phyloP scores from a whole-genome alignment of 2,888 invertebrate species.

The Spatulosminthurus flaviceps region DNA sequence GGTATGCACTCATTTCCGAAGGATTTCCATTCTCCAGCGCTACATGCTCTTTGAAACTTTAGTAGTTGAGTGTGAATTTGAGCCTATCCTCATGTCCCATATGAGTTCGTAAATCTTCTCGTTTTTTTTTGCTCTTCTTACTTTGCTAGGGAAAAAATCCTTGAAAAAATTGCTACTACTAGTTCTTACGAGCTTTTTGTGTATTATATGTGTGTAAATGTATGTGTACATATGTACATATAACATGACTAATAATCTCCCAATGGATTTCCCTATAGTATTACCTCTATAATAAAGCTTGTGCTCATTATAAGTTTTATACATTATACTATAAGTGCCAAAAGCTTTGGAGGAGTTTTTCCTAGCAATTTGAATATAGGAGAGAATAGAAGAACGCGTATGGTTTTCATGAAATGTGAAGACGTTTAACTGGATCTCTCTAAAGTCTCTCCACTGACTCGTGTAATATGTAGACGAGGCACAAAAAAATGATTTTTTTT shows the following conservation, averaged over 20 bases:
- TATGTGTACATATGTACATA: no score
- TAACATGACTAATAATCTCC: no score
- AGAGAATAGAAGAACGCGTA: neutral
- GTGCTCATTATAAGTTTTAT: neutral
- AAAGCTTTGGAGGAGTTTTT: neutral
- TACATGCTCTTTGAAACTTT: neutral
- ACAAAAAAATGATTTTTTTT: no score
- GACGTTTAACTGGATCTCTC: conserved; percentile 5
- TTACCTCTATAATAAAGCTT: no score
- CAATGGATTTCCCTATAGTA: no score
- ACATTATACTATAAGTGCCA: neutral
- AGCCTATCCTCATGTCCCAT: neutral
- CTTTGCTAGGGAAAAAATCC: neutral
- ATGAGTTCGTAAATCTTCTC: neutral
- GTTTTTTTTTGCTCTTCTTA: neutral
- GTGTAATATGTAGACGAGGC: neutral
- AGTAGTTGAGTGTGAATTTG: neutral
- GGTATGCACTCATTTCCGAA: no score
- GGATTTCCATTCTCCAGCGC: no score
- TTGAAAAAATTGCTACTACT: no score
- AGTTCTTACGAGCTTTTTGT: no score
- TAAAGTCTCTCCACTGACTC: neutral
- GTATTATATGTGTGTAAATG: no score
- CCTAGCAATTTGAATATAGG: neutral
- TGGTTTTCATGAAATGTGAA: conserved; percentile 27